Conservation (phyloP, 2,113 vertebrate species). For the Grantiella picta region DNA sequence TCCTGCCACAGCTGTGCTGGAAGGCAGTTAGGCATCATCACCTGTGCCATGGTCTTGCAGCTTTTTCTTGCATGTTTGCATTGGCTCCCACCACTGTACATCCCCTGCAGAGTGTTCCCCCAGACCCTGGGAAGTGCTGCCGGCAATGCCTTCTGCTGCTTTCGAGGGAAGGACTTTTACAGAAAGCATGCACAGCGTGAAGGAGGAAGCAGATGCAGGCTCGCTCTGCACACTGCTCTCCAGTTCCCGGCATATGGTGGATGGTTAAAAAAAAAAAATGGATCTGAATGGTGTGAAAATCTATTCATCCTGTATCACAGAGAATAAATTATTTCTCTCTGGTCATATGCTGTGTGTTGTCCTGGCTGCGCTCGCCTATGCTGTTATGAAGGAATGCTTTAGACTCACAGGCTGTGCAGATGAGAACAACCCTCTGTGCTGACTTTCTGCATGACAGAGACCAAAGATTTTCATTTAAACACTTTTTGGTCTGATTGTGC, state of each 20-base stretch:
- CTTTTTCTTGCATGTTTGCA: fast-evolving
- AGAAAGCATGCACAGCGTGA: conserved; percentile 15
- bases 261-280: conserved; percentile 30
- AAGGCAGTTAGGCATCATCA: background rate
- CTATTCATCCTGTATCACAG: conserved; percentile 39
- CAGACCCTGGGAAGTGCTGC: background rate
- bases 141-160: background rate
- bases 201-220: conserved; percentile 42
- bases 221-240: background rate
- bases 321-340: conserved; percentile 47
- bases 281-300: conserved; percentile 45
- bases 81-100: background rate
- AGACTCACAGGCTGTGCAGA: background rate
- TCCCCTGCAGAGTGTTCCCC: background rate
- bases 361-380: background rate
- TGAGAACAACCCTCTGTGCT: background rate
- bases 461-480: background rate
- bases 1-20: background rate
- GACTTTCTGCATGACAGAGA: background rate
- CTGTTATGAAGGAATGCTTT: conserved; percentile 35
- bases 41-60: background rate
- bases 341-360: background rate
- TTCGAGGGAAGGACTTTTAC: conserved; percentile 1
- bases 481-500: background rate
- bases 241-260: conserved; percentile 8